phyloP scores from a whole-genome alignment of 2,888 invertebrate genomes.

The Drosophila kanekoi region DNA sequence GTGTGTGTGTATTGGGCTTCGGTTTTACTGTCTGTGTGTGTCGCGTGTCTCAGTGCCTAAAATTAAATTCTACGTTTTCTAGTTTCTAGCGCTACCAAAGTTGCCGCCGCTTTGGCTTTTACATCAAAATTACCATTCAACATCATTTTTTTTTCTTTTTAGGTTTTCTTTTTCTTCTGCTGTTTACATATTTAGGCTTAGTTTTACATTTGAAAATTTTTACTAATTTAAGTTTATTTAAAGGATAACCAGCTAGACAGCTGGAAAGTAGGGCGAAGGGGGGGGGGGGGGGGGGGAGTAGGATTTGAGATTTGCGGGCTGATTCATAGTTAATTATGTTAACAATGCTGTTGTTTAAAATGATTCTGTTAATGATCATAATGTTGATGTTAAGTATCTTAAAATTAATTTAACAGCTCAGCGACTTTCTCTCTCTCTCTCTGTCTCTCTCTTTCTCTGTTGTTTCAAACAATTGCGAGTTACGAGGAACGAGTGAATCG shows the following conservation, averaged over 20 bases:
- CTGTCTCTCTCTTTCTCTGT: not conserved
- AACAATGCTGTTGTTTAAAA: conserved; percentile 9
- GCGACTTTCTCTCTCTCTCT: conserved; percentile 3
- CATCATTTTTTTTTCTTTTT: not conserved
- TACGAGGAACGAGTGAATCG: not conserved
- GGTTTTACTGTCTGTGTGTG: conserved; percentile 18
- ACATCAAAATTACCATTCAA: not conserved
- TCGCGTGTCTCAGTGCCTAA: conserved; percentile 25
- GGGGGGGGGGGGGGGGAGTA: not conserved
- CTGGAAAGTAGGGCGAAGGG: not conserved
- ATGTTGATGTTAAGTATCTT: conserved; percentile 35
- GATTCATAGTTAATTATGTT: conserved; percentile 20
- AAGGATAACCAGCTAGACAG: not conserved
- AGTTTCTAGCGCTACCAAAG: conserved; percentile 37
- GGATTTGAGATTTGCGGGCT: conserved; percentile 1
- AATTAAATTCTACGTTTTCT: conserved; percentile 36
- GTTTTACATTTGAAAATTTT: conserved; percentile 15
- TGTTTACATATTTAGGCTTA: not conserved
- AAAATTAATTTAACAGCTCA: conserved; percentile 69
- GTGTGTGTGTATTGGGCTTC: not conserved
- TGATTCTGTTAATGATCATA: conserved; percentile 15
- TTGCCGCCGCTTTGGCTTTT: conserved; percentile 10
- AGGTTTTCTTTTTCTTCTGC: not conserved
- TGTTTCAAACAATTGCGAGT: conserved; percentile 36
- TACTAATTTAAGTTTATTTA: conserved; percentile 21